A percentile compares a stretch with the other conserved stretches of the same genome.
Conservation (phyloP, 2,113 vertebrate species). For the Dasyurus viverrinus region DNA sequence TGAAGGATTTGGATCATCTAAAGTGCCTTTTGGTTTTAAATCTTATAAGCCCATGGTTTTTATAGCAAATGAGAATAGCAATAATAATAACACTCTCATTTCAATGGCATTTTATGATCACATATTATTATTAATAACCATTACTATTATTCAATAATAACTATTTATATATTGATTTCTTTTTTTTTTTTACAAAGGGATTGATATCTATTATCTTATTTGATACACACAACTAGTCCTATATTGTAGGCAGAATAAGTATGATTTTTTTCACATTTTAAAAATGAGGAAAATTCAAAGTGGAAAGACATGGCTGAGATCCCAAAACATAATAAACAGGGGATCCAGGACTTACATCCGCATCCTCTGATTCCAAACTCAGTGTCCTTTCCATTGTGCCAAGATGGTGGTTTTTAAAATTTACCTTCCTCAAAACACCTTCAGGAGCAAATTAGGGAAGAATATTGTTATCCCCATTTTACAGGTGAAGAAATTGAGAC, state of each 20-base stretch:
- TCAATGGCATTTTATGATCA: neutral
- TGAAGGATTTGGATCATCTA: neutral
- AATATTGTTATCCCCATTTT: slow-evolving; percentile 16
- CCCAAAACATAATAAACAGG: neutral
- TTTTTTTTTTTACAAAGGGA: neutral
- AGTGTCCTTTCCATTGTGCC: neutral
- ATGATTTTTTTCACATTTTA: neutral
- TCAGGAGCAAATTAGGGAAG: neutral
- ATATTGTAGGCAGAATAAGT: neutral
- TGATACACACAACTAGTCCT: neutral
- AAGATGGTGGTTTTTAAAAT: neutral
- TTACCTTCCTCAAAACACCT: neutral
- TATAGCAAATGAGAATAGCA: neutral
- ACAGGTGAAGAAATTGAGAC: slow-evolving; percentile 42
- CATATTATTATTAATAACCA: neutral
- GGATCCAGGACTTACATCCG: neutral
- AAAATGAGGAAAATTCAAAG: neutral
- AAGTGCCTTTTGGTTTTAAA: neutral
- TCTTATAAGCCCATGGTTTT: neutral
- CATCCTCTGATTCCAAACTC: neutral
- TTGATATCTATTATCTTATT: neutral
- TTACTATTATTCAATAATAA: neutral
- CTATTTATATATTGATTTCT: neutral
- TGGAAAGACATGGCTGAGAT: neutral
- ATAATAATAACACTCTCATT: neutral